These are phyloP conservation scores for Megatriorchis doriae DNA, from an alignment of 2,113 vertebrate genomes.

Conservation along the genomic window DNA sequence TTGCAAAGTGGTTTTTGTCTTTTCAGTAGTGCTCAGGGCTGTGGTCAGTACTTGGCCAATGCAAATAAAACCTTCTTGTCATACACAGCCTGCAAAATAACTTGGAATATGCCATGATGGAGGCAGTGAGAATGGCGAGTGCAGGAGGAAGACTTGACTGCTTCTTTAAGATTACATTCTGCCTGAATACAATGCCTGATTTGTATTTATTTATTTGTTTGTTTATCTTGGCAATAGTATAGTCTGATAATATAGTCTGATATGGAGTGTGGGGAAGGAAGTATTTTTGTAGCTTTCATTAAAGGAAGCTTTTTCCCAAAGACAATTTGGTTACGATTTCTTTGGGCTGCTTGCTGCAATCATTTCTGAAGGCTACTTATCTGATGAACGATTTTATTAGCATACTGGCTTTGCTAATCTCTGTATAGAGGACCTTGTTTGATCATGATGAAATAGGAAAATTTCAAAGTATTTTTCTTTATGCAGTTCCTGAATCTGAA, in stretches of 20 bases:
- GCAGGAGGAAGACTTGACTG: neutral
- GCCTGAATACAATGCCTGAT: neutral
- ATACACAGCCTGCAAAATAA: neutral
- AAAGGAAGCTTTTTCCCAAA: neutral
- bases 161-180: neutral
- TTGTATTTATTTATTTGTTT: neutral
- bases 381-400: neutral
- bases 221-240: neutral
- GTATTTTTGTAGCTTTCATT: neutral
- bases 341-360: neutral
- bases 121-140: neutral
- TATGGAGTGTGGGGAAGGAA: neutral
- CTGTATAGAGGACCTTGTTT: neutral
- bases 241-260: neutral
- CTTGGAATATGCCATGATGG: neutral
- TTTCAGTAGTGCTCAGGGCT: slow-evolving; percentile 20
- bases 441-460: neutral
- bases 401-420: neutral
- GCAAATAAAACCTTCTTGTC: neutral
- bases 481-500: neutral
- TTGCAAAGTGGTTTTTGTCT: slow-evolving; percentile 7
- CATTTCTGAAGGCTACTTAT: neutral
- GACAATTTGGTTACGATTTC: neutral
- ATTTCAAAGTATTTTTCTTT: neutral
- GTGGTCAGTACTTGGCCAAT: neutral